phyloP scores from a whole-genome alignment of 1,140 invertebrate genomes.

The Diprion similis region DNA sequence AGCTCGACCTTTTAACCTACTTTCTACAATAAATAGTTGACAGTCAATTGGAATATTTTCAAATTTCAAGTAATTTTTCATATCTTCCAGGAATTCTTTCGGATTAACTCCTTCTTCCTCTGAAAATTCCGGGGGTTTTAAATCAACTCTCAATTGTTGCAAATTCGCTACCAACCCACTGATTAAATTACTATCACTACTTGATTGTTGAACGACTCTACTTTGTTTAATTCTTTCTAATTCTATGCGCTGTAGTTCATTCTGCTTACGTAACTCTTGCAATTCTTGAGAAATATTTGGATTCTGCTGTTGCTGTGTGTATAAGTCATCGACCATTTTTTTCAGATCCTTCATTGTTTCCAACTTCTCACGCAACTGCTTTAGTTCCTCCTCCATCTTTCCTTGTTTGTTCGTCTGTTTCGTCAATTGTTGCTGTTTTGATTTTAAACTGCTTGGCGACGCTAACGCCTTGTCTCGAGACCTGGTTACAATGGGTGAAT shows the following conservation, averaged over 20 bases:
- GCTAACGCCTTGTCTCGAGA: not conserved
- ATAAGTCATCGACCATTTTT: not conserved
- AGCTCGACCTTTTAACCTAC: not conserved
- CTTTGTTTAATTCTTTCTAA: too few species aligned
- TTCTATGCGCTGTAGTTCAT: too few species aligned
- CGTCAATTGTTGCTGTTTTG: not conserved
- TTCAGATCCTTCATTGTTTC: not conserved
- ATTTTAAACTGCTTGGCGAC: not conserved
- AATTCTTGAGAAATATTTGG: not conserved
- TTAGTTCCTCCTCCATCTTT: not conserved
- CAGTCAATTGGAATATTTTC: not conserved
- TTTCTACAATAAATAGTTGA: not conserved
- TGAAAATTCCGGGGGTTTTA: not conserved
- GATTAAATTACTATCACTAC: too few species aligned
- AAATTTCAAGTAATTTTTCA: slow-evolving; percentile 1
- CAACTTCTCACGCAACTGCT: not conserved
- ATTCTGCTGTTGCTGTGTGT: not conserved
- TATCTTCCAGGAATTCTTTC: not conserved
- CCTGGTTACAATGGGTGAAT: not conserved
- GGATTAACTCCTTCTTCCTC: slow-evolving; percentile 1
- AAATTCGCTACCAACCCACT: too few species aligned
- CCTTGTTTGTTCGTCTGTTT: not conserved
- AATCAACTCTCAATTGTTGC: too few species aligned
- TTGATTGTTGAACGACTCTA: too few species aligned
- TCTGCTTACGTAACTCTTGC: too few species aligned